Evolutionary conservation across 1,140 invertebrate species (phyloP).

Genomic region (Nymphalis io): DNA sequence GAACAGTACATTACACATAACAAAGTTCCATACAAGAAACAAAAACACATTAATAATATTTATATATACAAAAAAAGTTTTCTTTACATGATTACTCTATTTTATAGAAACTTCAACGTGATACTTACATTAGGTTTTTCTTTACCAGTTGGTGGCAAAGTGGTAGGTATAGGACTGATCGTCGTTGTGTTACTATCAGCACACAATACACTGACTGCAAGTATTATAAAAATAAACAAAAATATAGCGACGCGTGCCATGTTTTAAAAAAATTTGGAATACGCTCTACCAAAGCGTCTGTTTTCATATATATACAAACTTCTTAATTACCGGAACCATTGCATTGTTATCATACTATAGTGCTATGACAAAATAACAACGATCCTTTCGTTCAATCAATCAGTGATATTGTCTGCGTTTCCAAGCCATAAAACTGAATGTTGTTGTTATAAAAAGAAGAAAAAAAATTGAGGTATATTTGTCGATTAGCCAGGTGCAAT

Average conservation of each 20-base stretch:
- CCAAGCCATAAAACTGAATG: too few relatives aligned
- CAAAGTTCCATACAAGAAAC: too few relatives aligned
- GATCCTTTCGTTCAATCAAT: too few relatives aligned
- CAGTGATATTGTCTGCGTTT: too few relatives aligned
- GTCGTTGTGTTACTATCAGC: conserved; percentile 22
- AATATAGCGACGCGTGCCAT: conserved; percentile 41
- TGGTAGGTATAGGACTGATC: conserved; percentile 19
- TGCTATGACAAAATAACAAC: not conserved
- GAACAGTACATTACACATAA: too few relatives aligned
- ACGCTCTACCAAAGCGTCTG: not conserved
- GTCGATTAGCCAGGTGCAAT: too few relatives aligned
- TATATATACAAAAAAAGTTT: too few relatives aligned
- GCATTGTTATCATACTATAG: conserved; percentile 30
- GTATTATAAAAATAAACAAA: conserved; percentile 28
- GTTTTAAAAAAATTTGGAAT: conserved; percentile 17
- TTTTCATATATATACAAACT: conserved; percentile 48
- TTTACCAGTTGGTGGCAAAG: conserved; percentile 23
- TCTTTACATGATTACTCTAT: too few relatives aligned
- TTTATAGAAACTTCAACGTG: too few relatives aligned
- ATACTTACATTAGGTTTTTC: not conserved
- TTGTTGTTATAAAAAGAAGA: too few relatives aligned
- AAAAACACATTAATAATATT: too few relatives aligned
- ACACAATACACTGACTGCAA: conserved; percentile 31
- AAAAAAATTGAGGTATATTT: too few relatives aligned
- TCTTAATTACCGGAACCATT: conserved; percentile 44